phyloP scores from a whole-genome alignment of 2,888 invertebrate species.

The Campoletis raptor region DNA sequence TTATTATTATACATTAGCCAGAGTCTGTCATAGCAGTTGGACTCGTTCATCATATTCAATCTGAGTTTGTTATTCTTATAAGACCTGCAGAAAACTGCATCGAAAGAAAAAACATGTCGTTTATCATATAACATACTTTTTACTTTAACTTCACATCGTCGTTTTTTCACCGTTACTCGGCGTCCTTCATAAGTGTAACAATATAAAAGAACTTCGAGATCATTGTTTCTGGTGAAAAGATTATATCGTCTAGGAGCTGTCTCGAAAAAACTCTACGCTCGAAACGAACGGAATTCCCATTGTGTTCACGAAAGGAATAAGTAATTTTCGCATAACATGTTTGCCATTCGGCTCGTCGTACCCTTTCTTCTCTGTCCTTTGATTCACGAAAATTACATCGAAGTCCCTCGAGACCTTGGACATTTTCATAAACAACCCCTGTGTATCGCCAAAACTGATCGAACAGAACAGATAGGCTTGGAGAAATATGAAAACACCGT shows the following conservation, averaged over 20 bases:
- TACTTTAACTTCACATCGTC: background rate
- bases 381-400: conserved; percentile 54
- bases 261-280: background rate
- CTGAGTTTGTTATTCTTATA: background rate
- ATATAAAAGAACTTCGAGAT: conserved; percentile 16
- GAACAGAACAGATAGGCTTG: conserved; percentile 28
- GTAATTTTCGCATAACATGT: conserved; percentile 19
- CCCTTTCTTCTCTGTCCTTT: background rate
- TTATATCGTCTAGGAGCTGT: conserved; percentile 29
- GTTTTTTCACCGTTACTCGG: background rate
- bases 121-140: background rate
- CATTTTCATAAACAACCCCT: conserved; percentile 37
- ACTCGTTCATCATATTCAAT: background rate
- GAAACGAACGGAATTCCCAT: background rate
- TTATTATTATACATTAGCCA: background rate
- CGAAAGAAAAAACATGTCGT: background rate
- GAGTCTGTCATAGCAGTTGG: background rate
- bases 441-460: conserved; percentile 30
- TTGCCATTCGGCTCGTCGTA: background rate
- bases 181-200: background rate
- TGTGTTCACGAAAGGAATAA: conserved; percentile 19
- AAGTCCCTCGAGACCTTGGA: conserved; percentile 42
- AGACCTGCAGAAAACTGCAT: background rate
- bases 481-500: conserved; percentile 18
- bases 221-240: conserved; percentile 45